Base-by-base conservation (phyloP, 2,888 invertebrate species). In the Tinea semifulvella region DNA sequence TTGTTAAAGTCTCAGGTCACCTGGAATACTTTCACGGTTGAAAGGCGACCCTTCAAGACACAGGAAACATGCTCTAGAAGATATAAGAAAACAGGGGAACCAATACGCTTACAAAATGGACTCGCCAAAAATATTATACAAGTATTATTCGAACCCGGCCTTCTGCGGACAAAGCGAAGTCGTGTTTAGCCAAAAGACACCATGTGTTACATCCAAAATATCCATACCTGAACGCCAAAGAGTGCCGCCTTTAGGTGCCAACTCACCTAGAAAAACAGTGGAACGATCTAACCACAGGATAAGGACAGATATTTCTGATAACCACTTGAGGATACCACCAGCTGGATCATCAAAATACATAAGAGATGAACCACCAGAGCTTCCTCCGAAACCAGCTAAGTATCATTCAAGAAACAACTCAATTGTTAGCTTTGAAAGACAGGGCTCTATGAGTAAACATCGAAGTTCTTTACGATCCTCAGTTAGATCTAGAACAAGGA, bases 121-220 rank as follows among this genome's bases (percentile, higher is more conserved):
- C 50, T 81, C 81, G 14, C 81, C 81, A 20, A 81, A 79, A 60
- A 82, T 82, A 6, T 68, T 81, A 2, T 82, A 82, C 60, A 84
- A 87, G 65, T 88, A 88, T 55, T 92, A 92, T 57, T 88, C 88
- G 4, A 92, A 92, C 61, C 91, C 91, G 44, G 91, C 91, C 0
- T 92, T 92, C 61, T 90, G 90, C 61, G 86, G 88, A 19, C 88
- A 90, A 68, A 91, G 91, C 61, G 91, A 92, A 58, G 87, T 68
- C 51, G 56, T 74, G 20, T 81, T 73, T 47, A 65, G 65, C 7
- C 76, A 83, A 49, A 79, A 79, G 44, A 63, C 65, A 10, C 55
- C 55, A 58, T 69, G 72, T 27, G 53, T 68, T 7, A 64, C 68
- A 11, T 49, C 53, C 0, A 70, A 70, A 47, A 58, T 74, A 0